A percentile compares a stretch with the other conserved stretches of the same genome.
phyloP scores from a whole-genome alignment of 2,797 vertebrate genomes.

The Gadopsis marmoratus region DNA sequence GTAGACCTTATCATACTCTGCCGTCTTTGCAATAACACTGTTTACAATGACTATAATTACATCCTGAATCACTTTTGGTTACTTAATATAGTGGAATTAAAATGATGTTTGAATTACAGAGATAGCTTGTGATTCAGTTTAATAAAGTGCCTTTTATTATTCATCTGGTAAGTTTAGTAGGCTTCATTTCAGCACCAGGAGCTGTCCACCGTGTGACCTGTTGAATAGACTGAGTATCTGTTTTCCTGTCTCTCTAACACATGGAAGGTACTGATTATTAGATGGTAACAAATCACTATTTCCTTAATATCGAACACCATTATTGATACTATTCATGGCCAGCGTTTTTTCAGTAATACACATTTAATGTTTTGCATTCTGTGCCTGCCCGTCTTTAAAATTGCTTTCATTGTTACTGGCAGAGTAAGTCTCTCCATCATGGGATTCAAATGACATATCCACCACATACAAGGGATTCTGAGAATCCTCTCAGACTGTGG shows the following conservation, averaged over 20 bases:
- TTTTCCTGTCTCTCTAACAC: not conserved
- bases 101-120: not conserved
- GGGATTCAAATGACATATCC: not conserved
- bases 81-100: not conserved
- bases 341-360: not conserved
- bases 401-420: not conserved
- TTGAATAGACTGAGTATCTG: not conserved
- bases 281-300: not conserved
- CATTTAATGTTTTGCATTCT: not conserved
- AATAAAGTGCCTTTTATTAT: not conserved
- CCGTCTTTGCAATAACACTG: not conserved
- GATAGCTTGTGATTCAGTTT: not conserved
- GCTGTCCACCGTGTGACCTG: not conserved
- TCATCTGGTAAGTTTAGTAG: not conserved
- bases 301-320: not conserved
- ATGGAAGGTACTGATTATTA: not conserved
- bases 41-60: not conserved
- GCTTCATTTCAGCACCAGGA: not conserved
- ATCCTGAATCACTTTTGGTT: not conserved
- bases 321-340: not conserved
- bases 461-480: not conserved
- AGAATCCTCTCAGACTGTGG: too few species aligned
- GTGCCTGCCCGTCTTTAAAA: not conserved
- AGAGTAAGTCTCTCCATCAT: not conserved
- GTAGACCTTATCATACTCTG: not conserved